phyloP scores from a whole-genome alignment of 2,888 invertebrate genomes.

The Bhutanitis thaidina region DNA sequence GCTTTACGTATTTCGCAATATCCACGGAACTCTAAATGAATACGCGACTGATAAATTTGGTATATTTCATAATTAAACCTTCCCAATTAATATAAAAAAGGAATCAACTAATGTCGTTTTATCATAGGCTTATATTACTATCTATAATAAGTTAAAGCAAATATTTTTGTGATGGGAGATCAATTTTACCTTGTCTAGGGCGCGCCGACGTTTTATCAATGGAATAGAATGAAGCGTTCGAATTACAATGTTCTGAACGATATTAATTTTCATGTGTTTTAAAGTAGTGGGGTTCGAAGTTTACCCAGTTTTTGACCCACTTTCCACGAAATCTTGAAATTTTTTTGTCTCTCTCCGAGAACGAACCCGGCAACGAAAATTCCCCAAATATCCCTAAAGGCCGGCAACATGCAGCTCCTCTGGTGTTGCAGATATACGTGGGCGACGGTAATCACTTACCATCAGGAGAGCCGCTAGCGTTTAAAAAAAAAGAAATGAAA shows the following conservation, averaged over 20 bases:
- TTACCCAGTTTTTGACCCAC: too few relatives aligned
- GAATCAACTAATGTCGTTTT: conserved; percentile 4
- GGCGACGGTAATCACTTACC: too few relatives aligned
- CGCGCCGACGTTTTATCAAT: not conserved
- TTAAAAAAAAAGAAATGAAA: too few relatives aligned
- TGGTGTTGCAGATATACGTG: too few relatives aligned
- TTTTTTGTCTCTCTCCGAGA: too few relatives aligned
- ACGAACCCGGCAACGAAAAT: too few relatives aligned
- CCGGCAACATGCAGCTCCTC: too few relatives aligned
- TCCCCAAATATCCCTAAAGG: too few relatives aligned
- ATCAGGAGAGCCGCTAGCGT: too few relatives aligned
- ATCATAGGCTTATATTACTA: conserved; percentile 6
- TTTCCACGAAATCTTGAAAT: too few relatives aligned
- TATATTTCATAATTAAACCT: conserved; percentile 4
- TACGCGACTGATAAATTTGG: not conserved
- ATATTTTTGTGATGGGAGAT: conserved; percentile 8
- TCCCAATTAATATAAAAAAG: not conserved
- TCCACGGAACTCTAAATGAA: conserved; percentile 1
- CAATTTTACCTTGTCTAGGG: conserved; percentile 7
- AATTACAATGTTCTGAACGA: not conserved
- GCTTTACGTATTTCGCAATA: not conserved
- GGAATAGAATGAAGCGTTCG: not conserved
- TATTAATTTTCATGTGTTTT: too few relatives aligned
- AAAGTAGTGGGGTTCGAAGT: too few relatives aligned
- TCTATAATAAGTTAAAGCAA: conserved; percentile 1